Base-by-base conservation (phyloP, 2,888 invertebrate species). In the Isoperla grammatica region DNA sequence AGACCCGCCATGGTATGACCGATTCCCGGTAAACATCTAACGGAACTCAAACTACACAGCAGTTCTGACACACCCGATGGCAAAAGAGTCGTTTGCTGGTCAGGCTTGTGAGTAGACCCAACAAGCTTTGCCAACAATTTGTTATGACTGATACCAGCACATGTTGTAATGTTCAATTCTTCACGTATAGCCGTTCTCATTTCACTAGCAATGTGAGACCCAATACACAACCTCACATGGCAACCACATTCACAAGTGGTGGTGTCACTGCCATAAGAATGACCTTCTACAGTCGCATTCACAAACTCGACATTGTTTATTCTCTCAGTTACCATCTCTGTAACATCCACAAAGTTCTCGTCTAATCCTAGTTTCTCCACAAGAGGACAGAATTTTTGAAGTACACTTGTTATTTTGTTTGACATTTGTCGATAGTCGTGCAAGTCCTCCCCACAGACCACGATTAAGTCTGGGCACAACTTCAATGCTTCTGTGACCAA, bases 341-440 rank as follows among this genome's bases (percentile, higher is more conserved):
- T 86, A 65, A 91, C 85, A 76, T 93, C 92, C 67, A 92, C 77
- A 73, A 80, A 92, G 72, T 90, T 90, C 72, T 93, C 93, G 75
- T 93, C 92, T 70, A 92, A 81, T 12, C 92, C 91, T 57, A 92
- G 77, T 69, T 89, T 83, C 73, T 93, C 92, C 0, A 91, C 88
- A 53, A 82, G 75, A 54, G 83, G 80, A 60, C 87, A 86, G 75
- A 85, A 90, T 68, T 81, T 82, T 65, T 85, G 83, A 63, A 92
- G 75, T 62, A 87, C 75, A 61, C 82, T 81, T 65, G 87, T 86
- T 63, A 92, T 84, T 75, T 87, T 85, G 65, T 84, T 82, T 1
- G 92, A 92, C 72, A 85, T 84, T 62, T 86, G 81, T 67, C 91
- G 82, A 71, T 93, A 93, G 63, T 86, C 83, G 43, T 87, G 84